These are phyloP conservation scores for Calypte anna DNA, from an alignment of 2,113 vertebrate species.

Conservation along the genomic window DNA sequence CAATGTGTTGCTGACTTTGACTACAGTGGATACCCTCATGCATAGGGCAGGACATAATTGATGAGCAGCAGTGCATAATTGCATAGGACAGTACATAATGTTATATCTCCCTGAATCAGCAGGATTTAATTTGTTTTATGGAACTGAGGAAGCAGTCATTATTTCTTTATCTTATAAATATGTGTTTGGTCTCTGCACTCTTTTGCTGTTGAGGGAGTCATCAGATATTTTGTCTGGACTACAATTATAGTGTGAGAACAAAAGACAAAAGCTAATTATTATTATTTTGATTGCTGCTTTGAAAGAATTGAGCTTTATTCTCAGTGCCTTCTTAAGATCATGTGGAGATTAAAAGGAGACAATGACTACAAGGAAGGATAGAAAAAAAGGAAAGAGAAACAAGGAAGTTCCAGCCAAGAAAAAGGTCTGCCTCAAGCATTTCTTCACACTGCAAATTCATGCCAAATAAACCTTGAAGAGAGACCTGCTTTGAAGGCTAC, in stretches of 20 bases:
- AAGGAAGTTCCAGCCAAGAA: neutral
- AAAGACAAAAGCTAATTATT: slow-evolving; percentile 7
- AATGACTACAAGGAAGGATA: neutral
- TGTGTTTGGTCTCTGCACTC: neutral
- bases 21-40: neutral
- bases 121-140: neutral
- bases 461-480: neutral
- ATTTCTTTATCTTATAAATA: neutral
- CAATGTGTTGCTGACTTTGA: neutral
- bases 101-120: neutral
- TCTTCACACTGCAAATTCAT: neutral
- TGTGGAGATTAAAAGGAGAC: neutral
- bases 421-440: neutral
- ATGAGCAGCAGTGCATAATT: neutral
- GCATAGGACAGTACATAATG: neutral
- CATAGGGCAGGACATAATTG: neutral
- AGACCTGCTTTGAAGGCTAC: neutral
- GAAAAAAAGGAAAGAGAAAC: neutral
- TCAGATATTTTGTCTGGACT: slow-evolving; percentile 6
- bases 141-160: neutral
- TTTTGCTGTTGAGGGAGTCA: neutral
- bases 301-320: neutral
- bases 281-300: neutral
- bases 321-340: neutral
- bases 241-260: neutral